phyloP scores from a whole-genome alignment of 2,888 invertebrate species.

The Toxonevra muliebris region DNA sequence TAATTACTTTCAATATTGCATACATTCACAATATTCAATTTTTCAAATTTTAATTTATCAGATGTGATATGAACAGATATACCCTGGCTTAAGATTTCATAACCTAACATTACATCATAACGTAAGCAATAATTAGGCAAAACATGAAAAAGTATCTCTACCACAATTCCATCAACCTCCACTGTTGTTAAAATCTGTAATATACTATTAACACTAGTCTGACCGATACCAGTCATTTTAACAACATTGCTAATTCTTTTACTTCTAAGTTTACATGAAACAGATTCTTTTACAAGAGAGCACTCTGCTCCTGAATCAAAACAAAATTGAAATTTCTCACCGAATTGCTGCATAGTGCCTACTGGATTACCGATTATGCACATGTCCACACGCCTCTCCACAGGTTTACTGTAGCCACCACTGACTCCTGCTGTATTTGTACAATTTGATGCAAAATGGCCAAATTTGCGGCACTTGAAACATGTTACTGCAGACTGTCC shows the following conservation, averaged over 20 bases:
- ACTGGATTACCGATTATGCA: slow-evolving; percentile 7
- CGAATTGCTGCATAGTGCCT: slow-evolving; percentile 9
- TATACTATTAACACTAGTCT: slow-evolving; percentile 11
- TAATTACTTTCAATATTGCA: neutral
- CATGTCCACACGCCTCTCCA: slow-evolving; percentile 8
- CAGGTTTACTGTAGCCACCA: too few relatives aligned
- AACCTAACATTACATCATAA: slow-evolving; percentile 13
- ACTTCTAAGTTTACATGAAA: slow-evolving; percentile 18
- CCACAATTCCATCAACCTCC: slow-evolving; percentile 14
- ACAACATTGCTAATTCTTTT: slow-evolving; percentile 17
- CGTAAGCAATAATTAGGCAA: slow-evolving; percentile 9
- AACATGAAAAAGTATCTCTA: slow-evolving; percentile 22
- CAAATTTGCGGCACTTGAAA: too few relatives aligned
- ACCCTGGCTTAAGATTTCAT: slow-evolving; percentile 9
- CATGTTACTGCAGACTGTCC: too few relatives aligned
- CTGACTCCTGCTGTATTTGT: too few relatives aligned
- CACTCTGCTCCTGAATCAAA: slow-evolving; percentile 29
- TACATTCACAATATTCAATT: slow-evolving; percentile 2
- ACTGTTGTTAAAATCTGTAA: slow-evolving; percentile 16
- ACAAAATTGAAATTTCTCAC: slow-evolving; percentile 26
- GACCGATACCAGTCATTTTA: slow-evolving; percentile 23
- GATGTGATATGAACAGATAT: slow-evolving; percentile 12
- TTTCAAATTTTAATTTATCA: slow-evolving; percentile 3
- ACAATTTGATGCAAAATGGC: too few relatives aligned
- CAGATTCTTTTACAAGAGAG: slow-evolving; percentile 26